These are phyloP conservation scores for Lytechinus variegatus DNA, from an alignment of 35 echinoderm and acorn worm genomes.

Conservation along the genomic window DNA sequence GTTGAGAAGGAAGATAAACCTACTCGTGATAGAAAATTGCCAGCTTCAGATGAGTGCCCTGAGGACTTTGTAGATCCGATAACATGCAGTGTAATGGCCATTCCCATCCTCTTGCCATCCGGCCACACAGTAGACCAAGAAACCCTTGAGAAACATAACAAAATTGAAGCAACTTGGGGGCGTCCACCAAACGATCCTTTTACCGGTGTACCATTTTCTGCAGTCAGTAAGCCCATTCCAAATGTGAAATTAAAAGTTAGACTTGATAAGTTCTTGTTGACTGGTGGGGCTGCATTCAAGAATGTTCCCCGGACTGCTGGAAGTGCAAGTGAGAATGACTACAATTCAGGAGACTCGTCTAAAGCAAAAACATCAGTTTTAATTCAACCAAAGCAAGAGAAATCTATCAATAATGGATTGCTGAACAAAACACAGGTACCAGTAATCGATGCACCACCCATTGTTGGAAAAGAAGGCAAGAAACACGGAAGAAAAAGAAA, in stretches of 20 bases:
- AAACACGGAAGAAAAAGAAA: neutral
- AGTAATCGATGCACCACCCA: neutral
- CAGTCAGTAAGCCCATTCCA: slow-evolving; percentile 77
- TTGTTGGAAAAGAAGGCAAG: neutral
- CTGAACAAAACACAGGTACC: neutral
- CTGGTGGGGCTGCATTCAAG: slow-evolving; percentile 50
- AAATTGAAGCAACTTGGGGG: slow-evolving; percentile 85
- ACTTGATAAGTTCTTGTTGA: slow-evolving; percentile 84
- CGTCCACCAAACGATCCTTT: slow-evolving; percentile 90
- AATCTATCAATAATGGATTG: neutral
- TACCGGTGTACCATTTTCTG: slow-evolving; percentile 79
- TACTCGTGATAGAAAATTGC: neutral
- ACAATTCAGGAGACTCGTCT: neutral
- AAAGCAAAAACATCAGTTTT: neutral
- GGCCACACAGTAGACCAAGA: slow-evolving; percentile 89
- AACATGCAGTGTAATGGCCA: slow-evolving; percentile 80
- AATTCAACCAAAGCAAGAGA: neutral
- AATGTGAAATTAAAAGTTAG: slow-evolving; percentile 86
- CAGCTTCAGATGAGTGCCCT: slow-evolving; percentile 47
- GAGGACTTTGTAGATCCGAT: slow-evolving; percentile 96
- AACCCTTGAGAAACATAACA: slow-evolving; percentile 74
- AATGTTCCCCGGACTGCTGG: slow-evolving; percentile 62
- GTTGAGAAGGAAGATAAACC: neutral
- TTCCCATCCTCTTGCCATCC: slow-evolving; percentile 87
- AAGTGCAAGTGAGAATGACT: neutral